Evolutionary conservation across 2,797 vertebrate species (phyloP).

Genomic region (Corythornis leucogaster): DNA sequence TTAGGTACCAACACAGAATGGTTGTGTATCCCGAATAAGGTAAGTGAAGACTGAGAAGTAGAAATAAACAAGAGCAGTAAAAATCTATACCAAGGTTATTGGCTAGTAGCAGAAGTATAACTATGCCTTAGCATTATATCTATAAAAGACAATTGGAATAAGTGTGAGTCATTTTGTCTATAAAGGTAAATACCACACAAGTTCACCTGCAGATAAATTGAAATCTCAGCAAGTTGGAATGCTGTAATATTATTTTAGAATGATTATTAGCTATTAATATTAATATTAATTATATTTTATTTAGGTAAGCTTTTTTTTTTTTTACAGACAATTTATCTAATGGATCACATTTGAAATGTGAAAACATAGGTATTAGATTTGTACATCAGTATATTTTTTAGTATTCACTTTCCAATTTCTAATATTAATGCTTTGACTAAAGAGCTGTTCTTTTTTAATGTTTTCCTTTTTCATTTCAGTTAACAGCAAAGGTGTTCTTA

Average conservation of each 20-base stretch:
- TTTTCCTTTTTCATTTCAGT: background rate
- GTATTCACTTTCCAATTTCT: background rate
- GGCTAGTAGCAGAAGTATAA: background rate
- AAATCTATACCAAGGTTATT: background rate
- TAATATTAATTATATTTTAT: background rate
- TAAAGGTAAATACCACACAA: background rate
- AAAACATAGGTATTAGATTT: background rate
- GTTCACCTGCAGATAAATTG: background rate
- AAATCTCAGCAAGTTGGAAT: background rate
- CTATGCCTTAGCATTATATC: background rate
- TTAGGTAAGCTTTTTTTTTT: background rate
- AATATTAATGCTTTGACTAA: background rate
- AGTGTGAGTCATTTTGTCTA: background rate
- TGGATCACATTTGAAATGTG: background rate
- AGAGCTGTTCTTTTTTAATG: background rate
- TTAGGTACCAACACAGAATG: background rate
- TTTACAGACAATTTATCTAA: background rate
- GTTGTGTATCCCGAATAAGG: background rate
- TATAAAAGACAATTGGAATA: background rate
- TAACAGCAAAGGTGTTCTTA: background rate
- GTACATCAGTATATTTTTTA: background rate
- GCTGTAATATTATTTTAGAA: background rate
- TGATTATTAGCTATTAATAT: background rate
- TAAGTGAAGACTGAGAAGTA: background rate
- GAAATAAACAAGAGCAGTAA: background rate